Evolutionary conservation across 1,140 invertebrate species (phyloP), one percentile per base, ranked within the genome.

Genomic region (Pristionchus pacificus): DNA sequence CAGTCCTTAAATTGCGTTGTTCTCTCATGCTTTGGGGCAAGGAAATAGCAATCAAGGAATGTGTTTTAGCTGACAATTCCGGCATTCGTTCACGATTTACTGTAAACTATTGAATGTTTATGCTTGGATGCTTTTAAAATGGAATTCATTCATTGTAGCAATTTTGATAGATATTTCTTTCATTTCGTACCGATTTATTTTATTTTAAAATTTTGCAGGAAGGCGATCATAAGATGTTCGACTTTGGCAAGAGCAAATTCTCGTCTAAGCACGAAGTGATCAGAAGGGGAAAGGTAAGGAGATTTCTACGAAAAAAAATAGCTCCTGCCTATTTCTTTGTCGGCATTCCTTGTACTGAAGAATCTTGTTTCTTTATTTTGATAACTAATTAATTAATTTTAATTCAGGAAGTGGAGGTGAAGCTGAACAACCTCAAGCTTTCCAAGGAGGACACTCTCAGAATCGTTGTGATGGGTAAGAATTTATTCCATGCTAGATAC

Each of bases 351-450:
- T n/a, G n/a, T n/a, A n/a, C n/a, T n/a, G n/a, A n/a, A n/a, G n/a
- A n/a, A n/a, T n/a, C n/a, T n/a, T n/a, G n/a, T n/a, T n/a, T n/a
- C n/a, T n/a, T n/a, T n/a, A n/a, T n/a, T n/a, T n/a, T n/a, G n/a
- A n/a, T n/a, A n/a, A n/a, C n/a, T n/a, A n/a, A n/a, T n/a, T n/a
- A n/a, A n/a, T n/a, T n/a, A n/a, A n/a, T n/a, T 80, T 58, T n/a
- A n/a, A n/a, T n/a, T n/a, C n/a, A n/a, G n/a, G 81, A 83, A 55
- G 82, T 83, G 10, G 81, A 83, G 66, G 81, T 83, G 10, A 82
- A 81, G 33, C 60, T 83, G 29, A 82, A 83, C 32, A 72, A 68
- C 15, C 62, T 83, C 2, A 83, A 83, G 64, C 61, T 83, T 24
- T 74, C 74, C 68, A 83, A 83, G 59, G 81, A 83, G 33, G 81